Conservation (phyloP, 2,888 invertebrate species). For the Andrena chrysosceles region DNA sequence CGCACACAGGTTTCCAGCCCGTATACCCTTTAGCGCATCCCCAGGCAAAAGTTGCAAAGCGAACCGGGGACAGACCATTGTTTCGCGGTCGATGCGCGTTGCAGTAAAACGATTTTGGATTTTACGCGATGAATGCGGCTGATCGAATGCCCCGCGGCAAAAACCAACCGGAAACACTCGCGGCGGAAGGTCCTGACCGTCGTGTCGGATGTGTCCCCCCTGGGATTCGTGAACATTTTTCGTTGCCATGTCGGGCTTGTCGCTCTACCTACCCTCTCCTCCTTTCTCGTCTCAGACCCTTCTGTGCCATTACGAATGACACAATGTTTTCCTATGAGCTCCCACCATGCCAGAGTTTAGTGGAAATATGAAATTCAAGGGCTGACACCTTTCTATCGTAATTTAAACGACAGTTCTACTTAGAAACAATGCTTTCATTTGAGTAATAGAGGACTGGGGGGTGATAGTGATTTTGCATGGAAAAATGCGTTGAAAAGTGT, state of each 20-base stretch:
- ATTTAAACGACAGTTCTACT: neutral
- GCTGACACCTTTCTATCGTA: neutral
- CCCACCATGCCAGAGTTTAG: neutral
- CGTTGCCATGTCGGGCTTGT: conserved; percentile 13
- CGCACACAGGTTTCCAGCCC: neutral
- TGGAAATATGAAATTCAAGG: neutral
- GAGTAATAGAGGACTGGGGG: too few relatives aligned
- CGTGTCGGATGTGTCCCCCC: conserved; percentile 50
- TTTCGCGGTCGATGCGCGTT: conserved; percentile 48
- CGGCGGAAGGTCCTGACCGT: conserved; percentile 48
- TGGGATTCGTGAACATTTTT: conserved; percentile 46
- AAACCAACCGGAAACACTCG: conserved; percentile 40
- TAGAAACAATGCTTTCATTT: too few relatives aligned
- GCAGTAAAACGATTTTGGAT: conserved; percentile 59
- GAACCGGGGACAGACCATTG: conserved; percentile 32
- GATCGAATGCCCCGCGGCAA: conserved; percentile 51
- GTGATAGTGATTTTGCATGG: too few relatives aligned
- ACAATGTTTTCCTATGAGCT: conserved; percentile 3
- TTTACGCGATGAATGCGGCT: conserved; percentile 58
- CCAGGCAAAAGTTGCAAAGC: conserved; percentile 5
- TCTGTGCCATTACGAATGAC: neutral
- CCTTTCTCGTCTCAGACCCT: neutral
- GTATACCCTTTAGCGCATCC: neutral
- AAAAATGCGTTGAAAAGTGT: too few relatives aligned
- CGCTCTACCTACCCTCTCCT: neutral